Conservation (phyloP, 2,797 vertebrate species). For the Scomberomorus guttatus region DNA sequence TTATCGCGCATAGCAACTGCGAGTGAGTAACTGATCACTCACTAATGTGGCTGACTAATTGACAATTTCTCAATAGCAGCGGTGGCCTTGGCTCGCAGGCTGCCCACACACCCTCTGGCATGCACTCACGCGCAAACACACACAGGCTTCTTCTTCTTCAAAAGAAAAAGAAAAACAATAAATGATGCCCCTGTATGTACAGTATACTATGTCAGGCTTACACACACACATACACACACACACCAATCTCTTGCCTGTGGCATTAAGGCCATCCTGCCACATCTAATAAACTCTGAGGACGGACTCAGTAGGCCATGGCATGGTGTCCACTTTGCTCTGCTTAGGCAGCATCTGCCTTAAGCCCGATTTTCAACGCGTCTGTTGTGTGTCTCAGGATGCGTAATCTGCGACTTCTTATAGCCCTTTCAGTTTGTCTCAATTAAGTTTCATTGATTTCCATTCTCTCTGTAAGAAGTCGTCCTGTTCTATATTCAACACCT, state of each 20-base stretch:
- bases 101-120: slow-evolving; percentile 70
- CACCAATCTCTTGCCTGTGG: slow-evolving; percentile 58
- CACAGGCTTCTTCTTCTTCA: slow-evolving; percentile 20
- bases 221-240: slow-evolving; percentile 33
- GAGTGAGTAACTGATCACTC: slow-evolving; percentile 55
- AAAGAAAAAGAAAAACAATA: slow-evolving; percentile 29
- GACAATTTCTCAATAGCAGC: slow-evolving; percentile 63
- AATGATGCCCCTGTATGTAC: slow-evolving; percentile 21
- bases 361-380: slow-evolving; percentile 69
- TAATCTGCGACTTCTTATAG: slow-evolving; percentile 65
- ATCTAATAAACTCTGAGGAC: slow-evolving; percentile 77
- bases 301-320: slow-evolving; percentile 73
- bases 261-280: slow-evolving; percentile 81
- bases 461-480: slow-evolving; percentile 1
- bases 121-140: slow-evolving; percentile 28
- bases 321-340: slow-evolving; percentile 74
- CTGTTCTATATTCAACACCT: slow-evolving; percentile 37
- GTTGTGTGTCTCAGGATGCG: slow-evolving; percentile 46
- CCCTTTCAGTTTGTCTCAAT: slow-evolving; percentile 62
- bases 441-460: slow-evolving; percentile 40
- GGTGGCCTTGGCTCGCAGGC: slow-evolving; percentile 58
- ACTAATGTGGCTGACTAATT: slow-evolving; percentile 68
- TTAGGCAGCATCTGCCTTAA: slow-evolving; percentile 74
- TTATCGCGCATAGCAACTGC: background rate
- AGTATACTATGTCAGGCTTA: slow-evolving; percentile 20